Evolutionary conservation across 2,113 vertebrate species (phyloP), one percentile per base, ranked within the genome.

Genomic region (Hiodon alosoides): DNA sequence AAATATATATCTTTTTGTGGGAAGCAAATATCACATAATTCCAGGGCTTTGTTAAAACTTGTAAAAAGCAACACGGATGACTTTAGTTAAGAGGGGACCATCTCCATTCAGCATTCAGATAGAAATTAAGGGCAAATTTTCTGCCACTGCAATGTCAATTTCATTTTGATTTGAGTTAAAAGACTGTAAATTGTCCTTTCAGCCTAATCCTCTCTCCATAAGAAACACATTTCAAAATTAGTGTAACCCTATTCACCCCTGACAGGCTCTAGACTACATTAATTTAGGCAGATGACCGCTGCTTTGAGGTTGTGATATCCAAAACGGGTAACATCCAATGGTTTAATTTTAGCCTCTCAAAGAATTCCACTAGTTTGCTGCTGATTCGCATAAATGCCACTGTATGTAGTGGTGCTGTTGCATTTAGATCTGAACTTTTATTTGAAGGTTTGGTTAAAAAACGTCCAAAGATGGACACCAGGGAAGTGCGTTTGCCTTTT

Each of bases 21-120:
- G n/a, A 17, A 17, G 4, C 59, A 67, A 75, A 74, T 78, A 60
- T 67, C 54, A 77, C 52, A 46, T 54, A 67, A 74, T 67, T 51
- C 66, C 5, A 9, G 54, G n/a, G 52, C 72, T 31, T 65, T 74
- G 62, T 65, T 66, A 74, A 74, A 71, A 66, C 62, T 71, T 67
- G 17, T 16, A 70, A 74, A 73, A 75, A 46, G 31, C 51, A 55
- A 17, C 58, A 10, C 6, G 57, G 50, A 59, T 46, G 51, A 47
- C n/a, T 17, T 61, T 65, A 14, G n/a, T 13, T 73, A 73, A 62
- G 58, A 62, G 72, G n/a, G 72, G 51, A 62, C 53, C 4, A 31
- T 5, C 16, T 78, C 57, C 67, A 14, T 58, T 64, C 55, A 10
- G 60, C 46, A 14, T 66, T 13, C 4, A 59, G 53, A 64, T 10